These are phyloP conservation scores for Mormyrus iriodes DNA, from an alignment of 2,113 vertebrate species.

Conservation along the genomic window DNA sequence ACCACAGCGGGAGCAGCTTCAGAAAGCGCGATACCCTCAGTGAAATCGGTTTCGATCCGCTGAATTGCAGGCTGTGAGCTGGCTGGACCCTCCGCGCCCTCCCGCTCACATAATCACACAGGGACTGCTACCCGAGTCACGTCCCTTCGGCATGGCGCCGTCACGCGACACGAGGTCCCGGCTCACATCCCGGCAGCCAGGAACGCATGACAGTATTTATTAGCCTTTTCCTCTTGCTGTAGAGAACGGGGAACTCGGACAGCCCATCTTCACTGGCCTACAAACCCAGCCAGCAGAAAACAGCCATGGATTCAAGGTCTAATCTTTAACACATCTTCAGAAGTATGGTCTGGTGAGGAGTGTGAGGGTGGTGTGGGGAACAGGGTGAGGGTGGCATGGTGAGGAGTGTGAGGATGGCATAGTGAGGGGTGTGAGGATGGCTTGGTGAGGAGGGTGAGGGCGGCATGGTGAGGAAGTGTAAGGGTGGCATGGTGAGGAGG, in stretches of 20 bases:
- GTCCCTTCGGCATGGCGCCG: not conserved
- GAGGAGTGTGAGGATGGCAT: not conserved
- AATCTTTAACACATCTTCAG: not conserved
- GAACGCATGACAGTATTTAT: not conserved
- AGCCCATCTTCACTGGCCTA: not conserved
- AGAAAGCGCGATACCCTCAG: not conserved
- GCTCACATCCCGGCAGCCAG: too few species aligned
- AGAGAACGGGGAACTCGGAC: not conserved
- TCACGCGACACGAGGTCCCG: not conserved
- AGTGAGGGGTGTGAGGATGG: not conserved
- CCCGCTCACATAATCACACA: not conserved
- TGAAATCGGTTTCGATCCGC: not conserved
- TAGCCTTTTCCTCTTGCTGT: not conserved
- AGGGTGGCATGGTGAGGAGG: not conserved
- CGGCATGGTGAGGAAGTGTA: not conserved
- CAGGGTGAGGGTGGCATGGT: not conserved
- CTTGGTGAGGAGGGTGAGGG: not conserved
- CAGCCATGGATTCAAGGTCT: not conserved
- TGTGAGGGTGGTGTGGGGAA: not conserved
- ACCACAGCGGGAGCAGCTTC: too few species aligned
- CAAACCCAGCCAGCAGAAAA: not conserved
- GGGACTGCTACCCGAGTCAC: not conserved
- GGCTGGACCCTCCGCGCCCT: not conserved
- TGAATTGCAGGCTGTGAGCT: not conserved
- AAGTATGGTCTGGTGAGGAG: not conserved